Base-by-base conservation (phyloP, 2,888 invertebrate species). In the Seira musarum region DNA sequence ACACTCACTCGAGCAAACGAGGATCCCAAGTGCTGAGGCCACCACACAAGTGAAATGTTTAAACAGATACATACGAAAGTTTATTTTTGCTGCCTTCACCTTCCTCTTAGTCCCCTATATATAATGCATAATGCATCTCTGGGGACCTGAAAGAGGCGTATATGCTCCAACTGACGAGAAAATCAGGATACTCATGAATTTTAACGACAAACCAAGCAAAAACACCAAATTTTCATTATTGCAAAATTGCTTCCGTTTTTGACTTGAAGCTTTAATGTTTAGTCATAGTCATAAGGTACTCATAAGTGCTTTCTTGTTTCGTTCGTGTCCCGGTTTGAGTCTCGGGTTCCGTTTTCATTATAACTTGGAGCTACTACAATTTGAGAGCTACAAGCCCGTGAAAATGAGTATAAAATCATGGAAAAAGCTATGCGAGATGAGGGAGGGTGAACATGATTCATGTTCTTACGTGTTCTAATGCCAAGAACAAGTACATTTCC, bases 171-270 rank as follows among this genome's bases (percentile, higher is more conserved):
- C 60, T 21, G 22, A 8, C 19, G 60, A 60, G 60, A 49, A 75
- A 80, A 75, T 75, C 74, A 60, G 75, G 74, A 71, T 70, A 53
- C 71, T 75, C 75, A 75, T 75, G 75, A 80, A 80, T 80, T 80
- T 80, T 75, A 80, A 80, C 74, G 70, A 74, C 74, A 70, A 80
- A 67, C 75, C 46, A 46, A 65, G 70, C 25, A 63, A 73, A 60
- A 74, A 74, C 74, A 74, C 66, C 80, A 67, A 70, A 74, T 70
- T 80, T 80, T 80, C 80, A 80, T 80, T 80, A 80, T 75, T 75
- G 71, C 75, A 46, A 80, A 80, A 80, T 80, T 75, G 67, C 80
- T 80, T 75, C 74, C 70, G 61, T 70, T 67, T 46, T 67, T 22
- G 21, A 35, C 67, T 40, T 22, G 15, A 46, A 8, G 3, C 60